Percentiles rank a stretch among this genome's conserved stretches.
These are phyloP conservation scores for Spheniscus mendiculus DNA, from an alignment of 2,113 vertebrate species.

Conservation along the genomic window DNA sequence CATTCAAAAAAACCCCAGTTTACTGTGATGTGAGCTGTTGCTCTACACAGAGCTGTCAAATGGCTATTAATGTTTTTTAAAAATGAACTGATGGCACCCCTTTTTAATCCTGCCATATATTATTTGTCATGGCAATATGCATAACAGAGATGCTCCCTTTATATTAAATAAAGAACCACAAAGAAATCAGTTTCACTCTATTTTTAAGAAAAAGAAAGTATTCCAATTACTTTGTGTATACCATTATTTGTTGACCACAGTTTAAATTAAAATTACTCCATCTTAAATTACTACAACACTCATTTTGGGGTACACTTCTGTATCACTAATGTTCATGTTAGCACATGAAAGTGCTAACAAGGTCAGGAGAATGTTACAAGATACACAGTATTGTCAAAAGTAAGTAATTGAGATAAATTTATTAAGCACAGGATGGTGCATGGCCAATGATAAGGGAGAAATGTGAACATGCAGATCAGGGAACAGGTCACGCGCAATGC, in stretches of 20 bases:
- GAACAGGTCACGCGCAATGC: fast-evolving
- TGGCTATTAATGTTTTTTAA: neutral
- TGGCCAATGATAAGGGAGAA: neutral
- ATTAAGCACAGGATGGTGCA: neutral
- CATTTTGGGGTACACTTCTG: neutral
- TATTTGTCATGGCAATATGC: neutral
- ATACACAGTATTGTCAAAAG: neutral
- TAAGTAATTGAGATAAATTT: neutral
- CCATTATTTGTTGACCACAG: neutral
- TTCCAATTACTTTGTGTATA: neutral
- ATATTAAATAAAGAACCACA: neutral
- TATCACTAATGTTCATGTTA: too few species aligned
- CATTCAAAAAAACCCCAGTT: neutral
- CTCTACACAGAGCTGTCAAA: neutral
- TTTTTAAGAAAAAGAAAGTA: neutral
- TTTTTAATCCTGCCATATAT: neutral
- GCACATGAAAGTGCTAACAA: neutral
- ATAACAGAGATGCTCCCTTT: neutral
- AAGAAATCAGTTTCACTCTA: neutral
- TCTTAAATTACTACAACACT: neutral
- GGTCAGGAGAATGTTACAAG: neutral
- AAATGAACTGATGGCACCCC: neutral
- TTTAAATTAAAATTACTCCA: neutral
- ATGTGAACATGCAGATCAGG: neutral
- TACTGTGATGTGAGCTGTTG: neutral